Evolutionary conservation across 2,797 vertebrate genomes (phyloP).

Genomic region (Megaceryle alcyon): DNA sequence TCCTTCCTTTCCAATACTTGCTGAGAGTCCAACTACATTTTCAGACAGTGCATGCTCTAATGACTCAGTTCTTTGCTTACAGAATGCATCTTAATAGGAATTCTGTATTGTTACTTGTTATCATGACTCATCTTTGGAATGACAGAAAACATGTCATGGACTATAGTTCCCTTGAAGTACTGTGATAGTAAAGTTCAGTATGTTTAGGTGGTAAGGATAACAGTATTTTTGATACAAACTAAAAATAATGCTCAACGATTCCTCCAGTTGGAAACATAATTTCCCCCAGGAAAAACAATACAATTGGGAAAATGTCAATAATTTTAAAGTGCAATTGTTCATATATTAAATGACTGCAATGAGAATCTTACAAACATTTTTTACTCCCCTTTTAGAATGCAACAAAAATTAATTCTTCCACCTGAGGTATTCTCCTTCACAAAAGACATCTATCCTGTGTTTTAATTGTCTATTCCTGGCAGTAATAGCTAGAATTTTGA

Average conservation of each 20-base stretch:
- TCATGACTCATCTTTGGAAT: neutral
- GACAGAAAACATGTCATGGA: neutral
- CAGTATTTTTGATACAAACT: neutral
- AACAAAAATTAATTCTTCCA: neutral
- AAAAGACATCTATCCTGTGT: neutral
- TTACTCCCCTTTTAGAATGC: neutral
- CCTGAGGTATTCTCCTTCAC: neutral
- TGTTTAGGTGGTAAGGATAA: neutral
- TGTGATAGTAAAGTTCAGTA: neutral
- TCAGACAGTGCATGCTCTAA: neutral
- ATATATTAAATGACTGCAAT: neutral
- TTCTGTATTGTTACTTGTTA: neutral
- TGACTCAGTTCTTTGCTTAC: neutral
- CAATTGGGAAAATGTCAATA: neutral
- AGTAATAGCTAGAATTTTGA: neutral
- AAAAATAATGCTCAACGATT: neutral
- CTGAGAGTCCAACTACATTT: neutral
- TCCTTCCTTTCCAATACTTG: neutral
- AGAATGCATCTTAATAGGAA: neutral
- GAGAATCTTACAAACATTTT: rapidly evolving
- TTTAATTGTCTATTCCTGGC: neutral
- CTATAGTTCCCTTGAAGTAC: neutral
- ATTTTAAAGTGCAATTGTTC: neutral
- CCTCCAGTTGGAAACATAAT: neutral
- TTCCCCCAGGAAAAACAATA: neutral